phyloP scores from a whole-genome alignment of 1,140 invertebrate species.

The Drosophila pandora region DNA sequence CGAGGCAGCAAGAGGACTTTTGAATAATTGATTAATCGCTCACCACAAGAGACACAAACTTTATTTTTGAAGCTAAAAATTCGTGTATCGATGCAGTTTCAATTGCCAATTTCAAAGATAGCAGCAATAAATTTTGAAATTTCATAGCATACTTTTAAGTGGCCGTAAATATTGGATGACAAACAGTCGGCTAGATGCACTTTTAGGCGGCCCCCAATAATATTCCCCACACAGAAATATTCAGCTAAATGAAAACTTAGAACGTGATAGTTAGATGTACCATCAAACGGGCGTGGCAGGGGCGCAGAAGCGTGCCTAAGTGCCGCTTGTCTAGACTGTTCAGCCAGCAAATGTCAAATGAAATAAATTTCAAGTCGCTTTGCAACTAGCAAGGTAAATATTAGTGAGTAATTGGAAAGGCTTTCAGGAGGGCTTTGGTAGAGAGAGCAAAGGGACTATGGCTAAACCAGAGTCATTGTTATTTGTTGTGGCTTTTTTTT shows the following conservation, averaged over 20 bases:
- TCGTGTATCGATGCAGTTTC: constrained; percentile 32
- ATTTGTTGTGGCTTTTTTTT: constrained; percentile 36
- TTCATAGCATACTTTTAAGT: constrained; percentile 62
- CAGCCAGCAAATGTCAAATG: constrained; percentile 50
- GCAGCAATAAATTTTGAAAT: constrained; percentile 36
- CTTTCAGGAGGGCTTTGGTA: constrained; percentile 6
- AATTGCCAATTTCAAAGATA: constrained; percentile 26
- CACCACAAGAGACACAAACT: constrained; percentile 2
- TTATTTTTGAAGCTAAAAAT: constrained; percentile 8
- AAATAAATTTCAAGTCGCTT: constrained; percentile 54
- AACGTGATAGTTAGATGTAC: constrained; percentile 11
- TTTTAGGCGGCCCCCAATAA: constrained; percentile 37
- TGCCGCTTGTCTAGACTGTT: constrained; percentile 61
- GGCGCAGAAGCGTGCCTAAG: constrained; percentile 54
- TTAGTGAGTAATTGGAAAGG: constrained; percentile 62
- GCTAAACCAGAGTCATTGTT: constrained; percentile 54
- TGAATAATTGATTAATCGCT: constrained; percentile 43
- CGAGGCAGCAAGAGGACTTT: constrained; percentile 3
- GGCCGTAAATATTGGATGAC: constrained; percentile 54
- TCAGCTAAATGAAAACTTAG: constrained; percentile 22
- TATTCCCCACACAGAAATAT: constrained; percentile 29
- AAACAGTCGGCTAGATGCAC: constrained; percentile 33
- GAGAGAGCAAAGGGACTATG: background rate
- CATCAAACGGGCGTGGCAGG: constrained; percentile 20
- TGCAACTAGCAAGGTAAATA: constrained; percentile 51